Evolutionary conservation across 2,113 vertebrate species (phyloP).

Genomic region (Benitochromis conjunctus): DNA sequence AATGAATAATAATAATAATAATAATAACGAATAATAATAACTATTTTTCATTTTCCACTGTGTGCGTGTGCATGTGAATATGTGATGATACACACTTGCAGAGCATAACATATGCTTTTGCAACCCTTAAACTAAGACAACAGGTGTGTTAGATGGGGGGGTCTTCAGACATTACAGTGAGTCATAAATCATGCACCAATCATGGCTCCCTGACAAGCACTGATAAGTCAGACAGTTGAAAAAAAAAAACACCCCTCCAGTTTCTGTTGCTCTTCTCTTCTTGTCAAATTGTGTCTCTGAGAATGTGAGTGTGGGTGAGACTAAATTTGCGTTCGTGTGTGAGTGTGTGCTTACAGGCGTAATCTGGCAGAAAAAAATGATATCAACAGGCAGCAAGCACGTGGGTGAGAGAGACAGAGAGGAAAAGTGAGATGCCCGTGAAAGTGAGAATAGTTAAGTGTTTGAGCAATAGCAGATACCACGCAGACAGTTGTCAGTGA

Average conservation of each 20-base stretch:
- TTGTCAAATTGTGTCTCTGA: conserved; percentile 17
- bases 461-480: conserved; percentile 38
- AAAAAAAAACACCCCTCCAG: conserved; percentile 21
- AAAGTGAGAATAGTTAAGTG: conserved; percentile 31
- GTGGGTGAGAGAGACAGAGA: conserved; percentile 46
- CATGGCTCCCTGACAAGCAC: conserved; percentile 13
- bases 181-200: conserved; percentile 43
- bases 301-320: neutral
- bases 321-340: neutral
- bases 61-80: neutral
- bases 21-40: neutral
- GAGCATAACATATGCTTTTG: neutral
- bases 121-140: neutral
- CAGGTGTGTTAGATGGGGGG: conserved; percentile 1
- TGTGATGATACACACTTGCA: neutral
- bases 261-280: conserved; percentile 29
- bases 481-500: conserved; percentile 43
- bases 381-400: conserved; percentile 49
- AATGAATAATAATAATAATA: neutral
- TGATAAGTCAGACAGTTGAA: conserved; percentile 22
- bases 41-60: neutral
- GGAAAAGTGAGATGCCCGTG: conserved; percentile 14
- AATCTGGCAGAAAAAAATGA: conserved; percentile 45
- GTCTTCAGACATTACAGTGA: conserved; percentile 12
- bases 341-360: conserved; percentile 2